Evolutionary conservation across 2,113 vertebrate species (phyloP).

Genomic region (Thymallus thymallus): DNA sequence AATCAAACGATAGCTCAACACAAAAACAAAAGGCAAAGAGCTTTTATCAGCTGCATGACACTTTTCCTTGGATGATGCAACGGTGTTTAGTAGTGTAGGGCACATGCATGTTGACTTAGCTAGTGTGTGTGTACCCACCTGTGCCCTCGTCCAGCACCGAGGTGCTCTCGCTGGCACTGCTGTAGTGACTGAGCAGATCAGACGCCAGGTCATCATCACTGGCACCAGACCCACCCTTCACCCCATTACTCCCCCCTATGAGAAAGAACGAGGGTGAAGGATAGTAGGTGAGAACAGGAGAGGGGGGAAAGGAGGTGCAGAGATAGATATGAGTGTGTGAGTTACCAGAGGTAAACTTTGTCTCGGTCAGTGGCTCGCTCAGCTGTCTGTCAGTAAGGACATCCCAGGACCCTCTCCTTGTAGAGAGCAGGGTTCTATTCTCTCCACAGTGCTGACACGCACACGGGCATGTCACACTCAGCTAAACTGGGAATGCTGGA

Average conservation of each 20-base stretch:
- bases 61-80: no score
- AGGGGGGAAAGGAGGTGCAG: background rate
- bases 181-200: constrained; percentile 86
- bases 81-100: no score
- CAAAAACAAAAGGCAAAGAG: no score
- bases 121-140: constrained; percentile 63
- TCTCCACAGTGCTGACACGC: background rate
- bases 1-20: background rate
- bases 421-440: constrained; percentile 2
- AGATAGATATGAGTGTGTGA: no score
- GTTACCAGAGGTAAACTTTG: background rate
- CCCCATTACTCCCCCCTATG: constrained; percentile 73
- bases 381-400: constrained; percentile 45
- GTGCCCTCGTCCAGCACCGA: constrained; percentile 80
- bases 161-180: constrained; percentile 86
- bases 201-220: constrained; percentile 90
- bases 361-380: constrained; percentile 8
- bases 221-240: constrained; percentile 79
- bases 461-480: background rate
- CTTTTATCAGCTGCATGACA: no score
- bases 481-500: background rate
- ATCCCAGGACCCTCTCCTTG: constrained; percentile 8
- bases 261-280: background rate
- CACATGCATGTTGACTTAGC: no score
- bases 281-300: no score